Percentiles rank a stretch among this genome's conserved stretches.
These are phyloP conservation scores for Drosophila dives DNA, from an alignment of 2,888 invertebrate genomes.

Conservation along the genomic window DNA sequence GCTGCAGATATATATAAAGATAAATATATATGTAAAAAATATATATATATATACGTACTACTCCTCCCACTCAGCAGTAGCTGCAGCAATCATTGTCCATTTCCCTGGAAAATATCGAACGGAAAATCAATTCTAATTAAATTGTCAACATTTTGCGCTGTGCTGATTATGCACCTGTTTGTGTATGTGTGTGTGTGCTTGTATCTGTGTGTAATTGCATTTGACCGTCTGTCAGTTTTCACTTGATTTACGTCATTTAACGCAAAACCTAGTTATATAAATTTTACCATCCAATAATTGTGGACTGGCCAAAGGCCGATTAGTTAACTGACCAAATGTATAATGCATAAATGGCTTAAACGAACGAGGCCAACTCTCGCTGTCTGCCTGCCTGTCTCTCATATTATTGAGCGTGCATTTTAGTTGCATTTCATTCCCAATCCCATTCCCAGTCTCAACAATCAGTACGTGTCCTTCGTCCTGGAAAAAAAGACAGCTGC, in stretches of 20 bases:
- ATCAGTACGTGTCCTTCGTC: neutral
- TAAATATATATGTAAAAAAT: neutral
- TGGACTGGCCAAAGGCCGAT: conserved; percentile 15
- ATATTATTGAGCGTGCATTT: neutral
- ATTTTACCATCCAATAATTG: conserved; percentile 25
- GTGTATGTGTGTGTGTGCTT: conserved; percentile 10
- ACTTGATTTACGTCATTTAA: conserved; percentile 59
- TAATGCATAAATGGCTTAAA: conserved; percentile 24
- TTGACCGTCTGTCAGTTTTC: conserved; percentile 45
- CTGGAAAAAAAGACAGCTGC: conserved; percentile 4
- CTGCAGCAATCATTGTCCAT: conserved; percentile 53
- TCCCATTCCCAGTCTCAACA: neutral
- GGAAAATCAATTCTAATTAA: conserved; percentile 83
- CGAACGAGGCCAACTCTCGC: neutral
- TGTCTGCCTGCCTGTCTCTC: neutral
- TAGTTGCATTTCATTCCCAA: neutral
- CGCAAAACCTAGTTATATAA: conserved; percentile 48
- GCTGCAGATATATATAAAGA: conserved; percentile 11
- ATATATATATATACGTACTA: neutral
- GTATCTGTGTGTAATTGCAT: conserved; percentile 40
- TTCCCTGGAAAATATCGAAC: conserved; percentile 84
- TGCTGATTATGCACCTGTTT: conserved; percentile 69
- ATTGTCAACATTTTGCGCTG: conserved; percentile 71
- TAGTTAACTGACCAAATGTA: conserved; percentile 17
- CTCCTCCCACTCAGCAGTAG: neutral